Percentiles rank a stretch among this genome's conserved stretches.
Conservation (phyloP, 2,888 invertebrate genomes). For the Blomia tropicalis region DNA sequence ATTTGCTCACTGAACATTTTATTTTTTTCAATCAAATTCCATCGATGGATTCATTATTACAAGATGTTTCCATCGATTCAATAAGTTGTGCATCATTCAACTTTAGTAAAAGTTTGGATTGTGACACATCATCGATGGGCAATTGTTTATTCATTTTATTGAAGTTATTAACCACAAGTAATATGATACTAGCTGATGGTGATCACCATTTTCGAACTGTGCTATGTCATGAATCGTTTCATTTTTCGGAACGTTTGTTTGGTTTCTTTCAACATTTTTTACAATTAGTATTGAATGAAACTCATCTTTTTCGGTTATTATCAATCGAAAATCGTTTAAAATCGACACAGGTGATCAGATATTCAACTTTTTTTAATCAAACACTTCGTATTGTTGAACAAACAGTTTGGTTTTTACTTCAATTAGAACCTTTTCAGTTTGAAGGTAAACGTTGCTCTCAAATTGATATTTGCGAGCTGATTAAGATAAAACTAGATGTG, state of each 20-base stretch:
- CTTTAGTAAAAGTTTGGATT: neutral
- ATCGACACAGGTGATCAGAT: neutral
- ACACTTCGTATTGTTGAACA: neutral
- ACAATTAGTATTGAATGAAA: neutral
- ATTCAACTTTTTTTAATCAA: neutral
- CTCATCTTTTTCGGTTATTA: neutral
- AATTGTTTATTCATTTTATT: neutral
- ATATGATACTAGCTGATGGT: neutral
- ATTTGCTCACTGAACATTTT: neutral
- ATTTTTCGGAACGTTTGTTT: neutral
- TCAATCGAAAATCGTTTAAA: neutral
- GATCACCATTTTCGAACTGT: neutral
- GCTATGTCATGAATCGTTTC: neutral
- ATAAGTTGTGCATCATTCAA: neutral
- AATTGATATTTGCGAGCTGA: neutral
- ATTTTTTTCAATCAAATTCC: neutral
- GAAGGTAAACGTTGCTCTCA: neutral
- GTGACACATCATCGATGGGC: neutral
- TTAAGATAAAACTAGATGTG: neutral
- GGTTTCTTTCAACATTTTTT: neutral
- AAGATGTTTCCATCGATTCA: neutral
- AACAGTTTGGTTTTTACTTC: slow-evolving; percentile 2
- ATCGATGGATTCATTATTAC: neutral
- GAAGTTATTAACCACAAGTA: neutral
- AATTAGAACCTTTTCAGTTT: neutral